Evolutionary conservation across 2,797 vertebrate species (phyloP).

Genomic region (Acrossocheilus fasciatus): DNA sequence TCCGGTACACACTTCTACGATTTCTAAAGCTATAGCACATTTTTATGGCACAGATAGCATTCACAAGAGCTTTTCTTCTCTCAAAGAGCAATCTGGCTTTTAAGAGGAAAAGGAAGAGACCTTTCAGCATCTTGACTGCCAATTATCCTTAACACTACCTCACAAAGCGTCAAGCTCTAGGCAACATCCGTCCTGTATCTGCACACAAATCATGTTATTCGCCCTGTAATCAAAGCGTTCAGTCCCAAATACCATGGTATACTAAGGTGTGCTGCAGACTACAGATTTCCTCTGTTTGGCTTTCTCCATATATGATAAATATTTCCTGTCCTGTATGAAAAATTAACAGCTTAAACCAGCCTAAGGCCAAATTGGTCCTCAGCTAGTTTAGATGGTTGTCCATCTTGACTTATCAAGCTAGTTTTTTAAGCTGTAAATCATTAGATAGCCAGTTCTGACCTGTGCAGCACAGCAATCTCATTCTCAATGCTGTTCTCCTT

Average conservation of each 20-base stretch:
- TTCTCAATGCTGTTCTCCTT: constrained; percentile 98
- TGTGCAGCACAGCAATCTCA: constrained; percentile 94
- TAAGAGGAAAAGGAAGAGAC: constrained; percentile 29
- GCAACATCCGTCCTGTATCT: constrained; percentile 6
- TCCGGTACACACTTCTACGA: constrained; percentile 78
- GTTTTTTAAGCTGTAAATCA: not conserved
- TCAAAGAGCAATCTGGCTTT: constrained; percentile 24
- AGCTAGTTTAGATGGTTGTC: not conserved
- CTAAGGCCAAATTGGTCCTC: not conserved
- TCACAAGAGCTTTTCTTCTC: constrained; percentile 48
- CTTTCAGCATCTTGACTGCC: constrained; percentile 42
- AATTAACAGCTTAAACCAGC: not conserved
- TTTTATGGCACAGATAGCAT: constrained; percentile 69
- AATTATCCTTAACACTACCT: constrained; percentile 17
- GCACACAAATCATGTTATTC: not conserved
- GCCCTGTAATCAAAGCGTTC: not conserved
- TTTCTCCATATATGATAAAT: not conserved
- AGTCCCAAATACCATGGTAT: not conserved
- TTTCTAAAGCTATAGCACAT: constrained; percentile 75
- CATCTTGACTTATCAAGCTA: not conserved
- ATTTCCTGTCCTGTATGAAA: not conserved
- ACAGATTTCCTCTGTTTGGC: not conserved
- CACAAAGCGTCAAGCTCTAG: not conserved
- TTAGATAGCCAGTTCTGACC: constrained; percentile 74
- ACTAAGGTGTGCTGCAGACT: not conserved